These are phyloP conservation scores for Chroicocephalus ridibundus DNA, from an alignment of 2,113 vertebrate species.

Conservation along the genomic window DNA sequence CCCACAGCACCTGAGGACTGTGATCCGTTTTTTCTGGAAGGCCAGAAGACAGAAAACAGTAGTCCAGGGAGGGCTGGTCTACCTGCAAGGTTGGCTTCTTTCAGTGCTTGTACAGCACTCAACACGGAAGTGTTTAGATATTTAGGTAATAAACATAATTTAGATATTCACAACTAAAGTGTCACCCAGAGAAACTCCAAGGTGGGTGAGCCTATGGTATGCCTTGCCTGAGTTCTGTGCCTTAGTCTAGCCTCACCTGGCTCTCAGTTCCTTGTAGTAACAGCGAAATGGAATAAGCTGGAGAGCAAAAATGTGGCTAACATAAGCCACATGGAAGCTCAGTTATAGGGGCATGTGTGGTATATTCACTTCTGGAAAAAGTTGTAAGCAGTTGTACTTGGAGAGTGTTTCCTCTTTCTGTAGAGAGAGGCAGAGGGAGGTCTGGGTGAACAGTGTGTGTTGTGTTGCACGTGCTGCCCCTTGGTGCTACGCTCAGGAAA, in stretches of 20 bases:
- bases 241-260: not conserved
- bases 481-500: not conserved
- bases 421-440: not conserved
- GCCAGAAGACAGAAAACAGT: not conserved
- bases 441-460: not conserved
- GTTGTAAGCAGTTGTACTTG: not conserved
- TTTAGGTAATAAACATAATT: not conserved
- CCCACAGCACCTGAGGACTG: not conserved
- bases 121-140: not conserved
- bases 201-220: not conserved
- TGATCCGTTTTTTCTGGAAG: not conserved
- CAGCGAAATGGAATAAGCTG: not conserved
- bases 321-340: not conserved
- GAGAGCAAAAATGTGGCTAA: not conserved
- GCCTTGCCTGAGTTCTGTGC: not conserved
- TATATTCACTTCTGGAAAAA: not conserved
- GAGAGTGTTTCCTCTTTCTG: not conserved
- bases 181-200: not conserved
- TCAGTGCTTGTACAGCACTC: not conserved
- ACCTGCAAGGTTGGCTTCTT: not conserved
- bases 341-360: not conserved
- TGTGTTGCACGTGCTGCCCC: not conserved
- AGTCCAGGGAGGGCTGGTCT: not conserved
- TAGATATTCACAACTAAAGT: not conserved
- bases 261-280: not conserved